Evolutionary conservation across 2,888 invertebrate genomes (phyloP).

Genomic region (Parnassius glacialis): DNA sequence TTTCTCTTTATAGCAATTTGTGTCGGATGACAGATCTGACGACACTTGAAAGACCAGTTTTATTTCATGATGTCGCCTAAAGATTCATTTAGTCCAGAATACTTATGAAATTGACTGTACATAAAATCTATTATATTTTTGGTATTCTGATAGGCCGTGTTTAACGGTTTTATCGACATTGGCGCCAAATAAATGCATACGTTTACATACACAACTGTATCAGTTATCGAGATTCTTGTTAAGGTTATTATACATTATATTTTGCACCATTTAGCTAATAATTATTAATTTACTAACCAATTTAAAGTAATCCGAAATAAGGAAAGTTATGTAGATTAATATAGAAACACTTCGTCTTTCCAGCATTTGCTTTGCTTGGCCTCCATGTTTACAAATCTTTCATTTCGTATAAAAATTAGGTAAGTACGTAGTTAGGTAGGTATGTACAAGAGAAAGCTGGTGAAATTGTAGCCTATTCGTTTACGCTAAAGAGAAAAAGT

Average conservation of each 20-base stretch:
- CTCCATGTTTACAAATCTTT: conserved; percentile 80
- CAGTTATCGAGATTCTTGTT: conserved; percentile 31
- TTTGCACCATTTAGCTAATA: conserved; percentile 17
- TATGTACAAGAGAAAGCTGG: conserved; percentile 65
- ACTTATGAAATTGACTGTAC: not conserved
- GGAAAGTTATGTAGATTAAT: conserved; percentile 32
- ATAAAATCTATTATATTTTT: not conserved
- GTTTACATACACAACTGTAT: conserved; percentile 56
- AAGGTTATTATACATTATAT: conserved; percentile 30
- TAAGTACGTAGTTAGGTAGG: conserved; percentile 41
- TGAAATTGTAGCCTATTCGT: conserved; percentile 57
- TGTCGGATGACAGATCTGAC: conserved; percentile 74
- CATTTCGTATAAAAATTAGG: conserved; percentile 64
- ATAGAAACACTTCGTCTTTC: conserved; percentile 49
- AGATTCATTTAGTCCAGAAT: conserved; percentile 28
- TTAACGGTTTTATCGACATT: conserved; percentile 73
- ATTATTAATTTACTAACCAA: conserved; percentile 47
- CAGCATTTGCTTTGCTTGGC: conserved; percentile 46
- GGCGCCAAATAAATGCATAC: conserved; percentile 80
- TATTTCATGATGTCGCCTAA: conserved; percentile 52
- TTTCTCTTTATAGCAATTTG: conserved; percentile 55
- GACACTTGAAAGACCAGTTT: conserved; percentile 75
- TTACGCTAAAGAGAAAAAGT: conserved; percentile 41
- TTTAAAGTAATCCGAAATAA: conserved; percentile 39
- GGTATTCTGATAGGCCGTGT: conserved; percentile 29